Evolutionary conservation across 1,140 invertebrate genomes (phyloP).

Genomic region (Drosophila virilis): DNA sequence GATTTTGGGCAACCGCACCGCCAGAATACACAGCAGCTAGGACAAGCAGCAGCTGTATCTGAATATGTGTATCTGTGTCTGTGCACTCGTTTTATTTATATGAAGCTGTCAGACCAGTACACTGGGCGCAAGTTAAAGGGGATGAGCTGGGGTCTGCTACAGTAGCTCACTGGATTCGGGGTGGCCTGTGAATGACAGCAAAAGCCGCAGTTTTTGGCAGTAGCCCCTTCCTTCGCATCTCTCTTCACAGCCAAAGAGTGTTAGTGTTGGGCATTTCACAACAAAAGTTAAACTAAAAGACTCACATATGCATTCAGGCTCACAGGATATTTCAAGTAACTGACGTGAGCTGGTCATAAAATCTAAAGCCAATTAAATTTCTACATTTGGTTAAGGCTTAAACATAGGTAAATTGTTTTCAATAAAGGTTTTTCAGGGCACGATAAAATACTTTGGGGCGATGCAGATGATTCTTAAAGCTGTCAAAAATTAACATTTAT

Average conservation of each 20-base stretch:
- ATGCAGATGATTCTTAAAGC: too few species aligned
- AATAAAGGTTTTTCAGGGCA: not conserved
- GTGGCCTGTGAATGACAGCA: constrained; percentile 48
- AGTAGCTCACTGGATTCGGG: constrained; percentile 2
- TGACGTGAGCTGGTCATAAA: not conserved
- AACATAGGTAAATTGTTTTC: not conserved
- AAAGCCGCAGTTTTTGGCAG: constrained; percentile 38
- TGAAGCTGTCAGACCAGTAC: constrained; percentile 66
- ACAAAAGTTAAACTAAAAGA: constrained; percentile 17
- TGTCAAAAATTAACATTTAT: too few species aligned
- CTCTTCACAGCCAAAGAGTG: not conserved
- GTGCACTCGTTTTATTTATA: constrained; percentile 76
- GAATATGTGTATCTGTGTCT: constrained; percentile 24
- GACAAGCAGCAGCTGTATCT: constrained; percentile 6
- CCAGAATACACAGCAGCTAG: constrained; percentile 30
- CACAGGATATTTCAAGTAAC: not conserved
- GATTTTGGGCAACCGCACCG: constrained; percentile 73
- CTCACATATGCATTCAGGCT: constrained; percentile 14
- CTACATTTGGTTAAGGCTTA: not conserved
- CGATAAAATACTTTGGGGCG: too few species aligned
- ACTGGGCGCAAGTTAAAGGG: constrained; percentile 1
- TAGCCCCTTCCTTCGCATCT: not conserved
- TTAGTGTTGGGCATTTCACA: constrained; percentile 7
- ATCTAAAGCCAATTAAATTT: not conserved
- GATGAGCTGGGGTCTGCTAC: not conserved